A percentile compares a stretch with the other conserved stretches of the same genome.
phyloP scores from a whole-genome alignment of 2,888 invertebrate genomes.

The Baccha elongata region DNA sequence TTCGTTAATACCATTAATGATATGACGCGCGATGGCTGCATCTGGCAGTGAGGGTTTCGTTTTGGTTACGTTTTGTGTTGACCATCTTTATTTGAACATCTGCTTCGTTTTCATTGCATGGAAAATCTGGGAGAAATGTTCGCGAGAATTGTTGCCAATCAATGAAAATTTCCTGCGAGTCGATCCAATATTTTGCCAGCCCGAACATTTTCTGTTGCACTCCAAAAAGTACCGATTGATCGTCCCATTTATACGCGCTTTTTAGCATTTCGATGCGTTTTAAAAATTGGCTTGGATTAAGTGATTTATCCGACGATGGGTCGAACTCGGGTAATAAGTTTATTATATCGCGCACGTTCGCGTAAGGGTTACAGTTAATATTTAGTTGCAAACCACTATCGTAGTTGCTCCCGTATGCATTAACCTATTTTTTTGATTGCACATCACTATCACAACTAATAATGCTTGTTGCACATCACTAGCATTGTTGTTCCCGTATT shows the following conservation, averaged over 20 bases:
- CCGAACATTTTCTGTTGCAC: constrained; percentile 54
- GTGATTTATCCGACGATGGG: background rate
- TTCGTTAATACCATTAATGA: constrained; percentile 49
- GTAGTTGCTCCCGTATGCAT: background rate
- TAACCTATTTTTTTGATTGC: too few relatives aligned
- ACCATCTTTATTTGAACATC: constrained; percentile 50
- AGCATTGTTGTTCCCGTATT: too few relatives aligned
- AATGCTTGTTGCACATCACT: too few relatives aligned
- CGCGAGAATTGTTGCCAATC: constrained; percentile 37
- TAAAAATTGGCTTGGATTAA: background rate
- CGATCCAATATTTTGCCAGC: constrained; percentile 44
- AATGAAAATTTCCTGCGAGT: constrained; percentile 67
- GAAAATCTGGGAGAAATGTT: constrained; percentile 38
- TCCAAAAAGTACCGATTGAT: constrained; percentile 46
- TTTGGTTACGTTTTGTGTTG: constrained; percentile 32
- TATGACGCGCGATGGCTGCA: constrained; percentile 24
- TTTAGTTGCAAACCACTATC: background rate
- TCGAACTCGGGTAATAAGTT: background rate
- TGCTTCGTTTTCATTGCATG: constrained; percentile 43
- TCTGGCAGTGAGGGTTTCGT: constrained; percentile 39
- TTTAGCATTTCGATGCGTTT: constrained; percentile 38
- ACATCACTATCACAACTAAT: too few relatives aligned
- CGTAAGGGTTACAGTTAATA: background rate
- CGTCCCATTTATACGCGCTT: constrained; percentile 52
- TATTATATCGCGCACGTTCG: background rate